phyloP scores from a whole-genome alignment of 2,888 invertebrate genomes.

The Dexiosoma caninum region DNA sequence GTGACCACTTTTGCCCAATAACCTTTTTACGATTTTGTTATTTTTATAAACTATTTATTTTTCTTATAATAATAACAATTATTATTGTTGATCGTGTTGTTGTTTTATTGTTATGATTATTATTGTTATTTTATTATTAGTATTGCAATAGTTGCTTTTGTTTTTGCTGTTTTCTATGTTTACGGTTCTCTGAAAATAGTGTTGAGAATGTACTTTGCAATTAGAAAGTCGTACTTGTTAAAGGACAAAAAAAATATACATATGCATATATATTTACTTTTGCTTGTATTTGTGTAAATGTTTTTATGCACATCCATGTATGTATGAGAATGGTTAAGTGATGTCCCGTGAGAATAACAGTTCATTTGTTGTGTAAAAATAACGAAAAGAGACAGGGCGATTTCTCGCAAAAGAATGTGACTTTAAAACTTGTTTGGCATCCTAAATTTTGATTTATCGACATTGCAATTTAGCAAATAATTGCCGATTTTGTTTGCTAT shows the following conservation, averaged over 20 bases:
- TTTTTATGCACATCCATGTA: no score
- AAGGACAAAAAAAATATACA: background rate
- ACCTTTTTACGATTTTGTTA: background rate
- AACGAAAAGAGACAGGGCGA: background rate
- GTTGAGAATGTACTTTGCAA: background rate
- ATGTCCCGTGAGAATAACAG: conserved; percentile 1
- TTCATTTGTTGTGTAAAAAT: conserved; percentile 4
- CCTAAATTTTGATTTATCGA: background rate
- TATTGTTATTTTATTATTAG: background rate
- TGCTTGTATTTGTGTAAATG: background rate
- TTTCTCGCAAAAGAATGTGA: background rate
- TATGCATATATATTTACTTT: background rate
- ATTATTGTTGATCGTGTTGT: no score
- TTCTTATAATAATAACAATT: background rate
- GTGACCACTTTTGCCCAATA: background rate
- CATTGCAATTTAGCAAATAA: no score
- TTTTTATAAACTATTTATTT: background rate
- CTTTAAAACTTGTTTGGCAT: no score
- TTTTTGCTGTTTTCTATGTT: background rate
- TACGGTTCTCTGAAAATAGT: background rate
- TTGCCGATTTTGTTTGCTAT: no score
- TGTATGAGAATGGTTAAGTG: background rate
- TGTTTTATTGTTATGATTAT: background rate
- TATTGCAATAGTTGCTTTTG: background rate
- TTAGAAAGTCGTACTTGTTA: no score